A percentile compares a stretch with the other conserved stretches of the same genome.
These are phyloP conservation scores for Falco concolor DNA, from an alignment of 2,797 vertebrate genomes.

Conservation along the genomic window DNA sequence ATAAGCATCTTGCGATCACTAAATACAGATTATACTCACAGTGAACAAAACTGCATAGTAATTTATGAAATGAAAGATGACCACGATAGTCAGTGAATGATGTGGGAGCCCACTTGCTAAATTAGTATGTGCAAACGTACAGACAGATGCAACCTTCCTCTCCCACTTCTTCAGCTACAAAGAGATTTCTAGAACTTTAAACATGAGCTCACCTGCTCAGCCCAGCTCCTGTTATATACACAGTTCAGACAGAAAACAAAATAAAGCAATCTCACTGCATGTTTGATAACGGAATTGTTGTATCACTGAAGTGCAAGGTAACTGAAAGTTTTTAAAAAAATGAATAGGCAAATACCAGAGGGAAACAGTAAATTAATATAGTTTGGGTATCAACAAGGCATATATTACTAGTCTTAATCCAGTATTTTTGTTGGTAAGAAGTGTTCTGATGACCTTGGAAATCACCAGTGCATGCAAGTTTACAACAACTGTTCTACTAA, in stretches of 20 bases:
- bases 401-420: background rate
- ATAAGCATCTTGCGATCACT: constrained; percentile 71
- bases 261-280: constrained; percentile 40
- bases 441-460: background rate
- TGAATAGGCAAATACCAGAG: background rate
- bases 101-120: constrained; percentile 52
- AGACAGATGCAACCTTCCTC: constrained; percentile 26
- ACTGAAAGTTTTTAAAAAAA: background rate
- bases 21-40: constrained; percentile 73
- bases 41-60: constrained; percentile 78
- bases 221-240: background rate
- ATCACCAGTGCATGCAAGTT: background rate
- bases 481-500: constrained; percentile 2
- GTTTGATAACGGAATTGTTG: constrained; percentile 5
- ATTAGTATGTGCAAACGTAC: constrained; percentile 60
- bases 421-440: constrained; percentile 4
- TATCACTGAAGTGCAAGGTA: background rate
- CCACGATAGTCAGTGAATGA: constrained; percentile 16
- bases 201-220: background rate
- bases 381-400: background rate
- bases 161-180: constrained; percentile 8
- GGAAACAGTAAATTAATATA: background rate
- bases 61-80: constrained; percentile 73
- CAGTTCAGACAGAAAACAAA: constrained; percentile 14
- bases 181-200: constrained; percentile 12